Conservation (phyloP, 2,113 vertebrate species). For the Phylloscopus trochilus region DNA sequence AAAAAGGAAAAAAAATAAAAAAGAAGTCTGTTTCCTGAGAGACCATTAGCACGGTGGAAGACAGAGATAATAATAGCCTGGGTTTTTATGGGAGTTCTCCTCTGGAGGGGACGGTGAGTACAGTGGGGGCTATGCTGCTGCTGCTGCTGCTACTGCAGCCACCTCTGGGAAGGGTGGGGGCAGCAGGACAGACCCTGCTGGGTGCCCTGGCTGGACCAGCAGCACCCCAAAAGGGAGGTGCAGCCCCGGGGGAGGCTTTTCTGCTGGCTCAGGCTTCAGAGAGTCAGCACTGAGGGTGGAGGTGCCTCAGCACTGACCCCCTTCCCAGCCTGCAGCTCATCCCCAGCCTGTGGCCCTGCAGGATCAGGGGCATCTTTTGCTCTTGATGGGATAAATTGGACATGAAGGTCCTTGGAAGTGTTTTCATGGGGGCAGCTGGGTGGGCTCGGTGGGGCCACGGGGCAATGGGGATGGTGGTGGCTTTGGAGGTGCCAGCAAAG, state of each 20-base stretch:
- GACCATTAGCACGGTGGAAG: constrained; percentile 53
- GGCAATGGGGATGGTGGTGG: neutral
- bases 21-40: constrained; percentile 30
- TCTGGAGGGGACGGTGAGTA: neutral
- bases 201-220: neutral
- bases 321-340: fast-evolving
- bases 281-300: neutral
- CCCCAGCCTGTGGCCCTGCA: neutral
- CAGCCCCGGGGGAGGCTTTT: neutral
- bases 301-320: neutral
- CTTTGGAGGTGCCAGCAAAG: neutral
- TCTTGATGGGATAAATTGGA: neutral
- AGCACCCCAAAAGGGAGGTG: neutral
- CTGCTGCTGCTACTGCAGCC: neutral
- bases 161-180: neutral
- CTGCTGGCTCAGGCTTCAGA: neutral
- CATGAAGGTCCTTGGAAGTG: neutral
- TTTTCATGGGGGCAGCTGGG: neutral
- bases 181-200: fast-evolving
- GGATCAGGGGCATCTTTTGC: too few relatives aligned
- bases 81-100: constrained; percentile 11
- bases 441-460: neutral
- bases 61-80: constrained; percentile 37
- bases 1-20: neutral
- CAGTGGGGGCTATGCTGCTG: neutral